Evolutionary conservation across 2,797 vertebrate genomes (phyloP).

Genomic region (Chloroceryle amazona): DNA sequence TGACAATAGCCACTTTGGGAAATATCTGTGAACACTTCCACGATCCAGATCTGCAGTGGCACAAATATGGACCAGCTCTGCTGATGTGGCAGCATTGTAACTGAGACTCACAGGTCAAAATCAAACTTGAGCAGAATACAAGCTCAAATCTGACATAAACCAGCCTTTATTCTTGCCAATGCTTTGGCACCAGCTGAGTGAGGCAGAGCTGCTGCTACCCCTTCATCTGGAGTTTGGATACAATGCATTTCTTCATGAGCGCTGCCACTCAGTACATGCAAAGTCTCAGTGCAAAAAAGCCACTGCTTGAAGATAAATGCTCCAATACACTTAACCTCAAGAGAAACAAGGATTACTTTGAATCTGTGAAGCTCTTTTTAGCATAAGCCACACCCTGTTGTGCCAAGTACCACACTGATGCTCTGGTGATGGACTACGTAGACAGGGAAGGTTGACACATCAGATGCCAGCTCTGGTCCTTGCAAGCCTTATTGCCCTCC

Average conservation of each 20-base stretch:
- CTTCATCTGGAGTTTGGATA: background rate
- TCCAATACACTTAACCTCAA: background rate
- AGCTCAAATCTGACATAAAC: background rate
- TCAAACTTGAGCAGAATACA: background rate
- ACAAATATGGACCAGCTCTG: background rate
- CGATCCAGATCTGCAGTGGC: background rate
- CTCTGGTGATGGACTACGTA: background rate
- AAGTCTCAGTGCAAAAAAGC: background rate
- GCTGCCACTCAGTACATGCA: background rate
- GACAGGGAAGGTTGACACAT: fast-evolving
- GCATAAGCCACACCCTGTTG: background rate
- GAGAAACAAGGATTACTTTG: background rate
- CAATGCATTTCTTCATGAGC: background rate
- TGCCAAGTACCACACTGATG: background rate
- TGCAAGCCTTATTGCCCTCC: background rate
- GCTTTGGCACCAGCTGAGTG: background rate
- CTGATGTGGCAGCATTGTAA: background rate
- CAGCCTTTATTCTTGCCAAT: background rate
- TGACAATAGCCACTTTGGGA: background rate
- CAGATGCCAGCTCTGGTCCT: background rate
- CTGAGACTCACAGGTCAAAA: background rate
- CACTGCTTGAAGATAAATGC: background rate
- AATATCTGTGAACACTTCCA: background rate
- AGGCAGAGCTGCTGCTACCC: background rate
- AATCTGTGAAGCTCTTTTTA: background rate